These are phyloP conservation scores for Corvus hawaiiensis DNA, from an alignment of 2,113 vertebrate species.

Conservation along the genomic window DNA sequence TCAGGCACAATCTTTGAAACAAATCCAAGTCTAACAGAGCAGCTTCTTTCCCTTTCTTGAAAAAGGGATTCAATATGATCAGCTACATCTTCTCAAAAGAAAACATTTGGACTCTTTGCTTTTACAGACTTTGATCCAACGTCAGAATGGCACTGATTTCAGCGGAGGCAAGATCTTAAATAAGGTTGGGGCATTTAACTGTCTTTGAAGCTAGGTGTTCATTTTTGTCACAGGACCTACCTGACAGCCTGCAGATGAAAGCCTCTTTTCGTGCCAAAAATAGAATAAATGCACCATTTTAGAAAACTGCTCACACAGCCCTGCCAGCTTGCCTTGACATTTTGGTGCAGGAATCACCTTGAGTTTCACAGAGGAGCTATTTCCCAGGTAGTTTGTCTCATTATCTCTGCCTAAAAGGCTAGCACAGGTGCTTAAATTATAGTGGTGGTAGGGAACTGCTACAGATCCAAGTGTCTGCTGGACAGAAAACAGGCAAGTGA, in stretches of 20 bases:
- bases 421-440: background rate
- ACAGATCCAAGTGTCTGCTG: background rate
- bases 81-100: slow-evolving; percentile 26
- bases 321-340: background rate
- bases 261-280: slow-evolving; percentile 33
- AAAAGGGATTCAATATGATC: slow-evolving; percentile 16
- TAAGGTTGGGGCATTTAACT: background rate
- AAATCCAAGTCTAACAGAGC: slow-evolving; percentile 36
- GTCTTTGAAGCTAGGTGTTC: slow-evolving; percentile 1
- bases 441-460: background rate
- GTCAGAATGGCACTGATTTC: slow-evolving; percentile 1
- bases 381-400: background rate
- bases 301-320: background rate
- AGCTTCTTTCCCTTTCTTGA: slow-evolving; percentile 23
- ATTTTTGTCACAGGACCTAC: slow-evolving; percentile 12
- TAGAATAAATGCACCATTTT: background rate
- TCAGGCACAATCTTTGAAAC: slow-evolving; percentile 48
- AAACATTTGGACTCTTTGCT: slow-evolving; percentile 26
- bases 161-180: slow-evolving; percentile 17
- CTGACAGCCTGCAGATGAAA: slow-evolving; percentile 24
- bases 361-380: background rate
- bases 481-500: background rate
- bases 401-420: background rate
- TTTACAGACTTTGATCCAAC: slow-evolving; percentile 14
- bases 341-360: background rate